Evolutionary conservation across 1,140 invertebrate species (phyloP), one percentile per base, ranked within the genome.

Genomic region (Prorops nasuta): DNA sequence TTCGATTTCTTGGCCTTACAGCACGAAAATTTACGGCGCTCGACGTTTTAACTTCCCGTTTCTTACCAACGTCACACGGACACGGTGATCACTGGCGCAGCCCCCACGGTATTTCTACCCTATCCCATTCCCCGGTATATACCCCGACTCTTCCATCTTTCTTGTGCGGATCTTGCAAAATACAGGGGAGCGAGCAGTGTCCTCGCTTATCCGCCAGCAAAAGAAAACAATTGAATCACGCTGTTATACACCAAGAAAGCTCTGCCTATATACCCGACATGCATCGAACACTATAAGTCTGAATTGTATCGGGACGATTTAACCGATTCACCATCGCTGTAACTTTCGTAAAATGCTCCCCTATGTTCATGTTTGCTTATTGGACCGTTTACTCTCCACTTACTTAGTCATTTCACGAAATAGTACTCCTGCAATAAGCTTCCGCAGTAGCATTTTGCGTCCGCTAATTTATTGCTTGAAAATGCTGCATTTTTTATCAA

Each of bases 1-100:
- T 67, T 63, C 63, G 64, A 67, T 69, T 67, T 59, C 60, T 67
- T 46, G 54, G 54, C 56, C 58, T 57, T 54, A 43, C 36, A 32
- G 24, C 31, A n/a, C 16, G 35, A 55, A 38, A 64, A 68, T 68
- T 67, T 68, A 68, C 60, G 63, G 42, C 45, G 34, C 37, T 19
- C 42, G 35, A 47, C 49, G 49, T 54, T 63, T 56, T 63, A 64
- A 66, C 51, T 60, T 58, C 50, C 44, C 50, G 47, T 54, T 54
- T 48, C 44, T 36, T 44, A 35, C 47, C 22, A 10, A 16, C 36
- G 36, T 31, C 28, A 19, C 39, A 16, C 47, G 10, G 24, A 6
- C 24, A 28, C 24, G n/a, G n/a, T n/a, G n/a, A n/a, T n/a, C n/a
- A n/a, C n/a, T n/a, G n/a, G n/a, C n/a, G n/a, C n/a, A n/a, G n/a